A percentile compares a stretch with the other conserved stretches of the same genome.
These are phyloP conservation scores for Sarcophaga caerulescens DNA, from an alignment of 2,888 invertebrate genomes.

Conservation along the genomic window DNA sequence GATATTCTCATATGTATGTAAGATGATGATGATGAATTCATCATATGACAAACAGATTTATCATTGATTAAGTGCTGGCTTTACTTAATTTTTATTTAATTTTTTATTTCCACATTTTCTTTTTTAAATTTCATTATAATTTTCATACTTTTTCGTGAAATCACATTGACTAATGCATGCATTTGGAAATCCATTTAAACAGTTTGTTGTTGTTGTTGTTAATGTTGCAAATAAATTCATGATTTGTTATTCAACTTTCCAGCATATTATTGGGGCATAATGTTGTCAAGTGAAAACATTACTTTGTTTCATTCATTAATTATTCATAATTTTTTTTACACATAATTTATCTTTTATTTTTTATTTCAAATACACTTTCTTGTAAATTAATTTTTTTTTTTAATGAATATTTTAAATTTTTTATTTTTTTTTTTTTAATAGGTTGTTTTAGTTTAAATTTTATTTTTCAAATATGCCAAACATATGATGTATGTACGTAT, in stretches of 20 bases:
- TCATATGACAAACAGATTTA: neutral
- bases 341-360: neutral
- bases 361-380: constrained; percentile 13
- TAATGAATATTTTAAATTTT: constrained; percentile 29
- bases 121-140: neutral
- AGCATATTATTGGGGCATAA: too few species aligned
- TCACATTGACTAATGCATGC: neutral
- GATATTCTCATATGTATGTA: neutral
- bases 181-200: neutral
- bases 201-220: too few species aligned
- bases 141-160: neutral
- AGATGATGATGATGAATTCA: constrained; percentile 3
- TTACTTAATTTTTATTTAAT: neutral
- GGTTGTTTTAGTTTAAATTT: constrained; percentile 35
- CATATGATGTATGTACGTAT: neutral
- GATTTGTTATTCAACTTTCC: too few species aligned
- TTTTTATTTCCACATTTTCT: neutral
- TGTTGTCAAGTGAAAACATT: too few species aligned
- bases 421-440: constrained; percentile 33
- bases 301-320: too few species aligned
- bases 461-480: constrained; percentile 40
- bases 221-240: too few species aligned
- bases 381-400: constrained; percentile 38
- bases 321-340: neutral
- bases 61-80: neutral